Conservation (phyloP, 2,888 invertebrate species). For the Galerucella pusilla region DNA sequence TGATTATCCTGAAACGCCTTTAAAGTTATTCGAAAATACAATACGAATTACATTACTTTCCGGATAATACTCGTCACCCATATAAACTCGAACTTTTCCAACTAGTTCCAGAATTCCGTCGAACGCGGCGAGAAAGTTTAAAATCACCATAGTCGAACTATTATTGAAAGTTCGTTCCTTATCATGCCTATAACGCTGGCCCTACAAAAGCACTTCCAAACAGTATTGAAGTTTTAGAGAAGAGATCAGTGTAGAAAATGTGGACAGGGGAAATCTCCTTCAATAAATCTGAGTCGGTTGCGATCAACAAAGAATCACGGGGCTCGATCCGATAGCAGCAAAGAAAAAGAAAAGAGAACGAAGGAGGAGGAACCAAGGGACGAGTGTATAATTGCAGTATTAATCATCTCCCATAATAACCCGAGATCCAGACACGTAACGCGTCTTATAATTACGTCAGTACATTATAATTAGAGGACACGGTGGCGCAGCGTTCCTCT, state of each 20-base stretch:
- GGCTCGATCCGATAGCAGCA: conserved; percentile 4
- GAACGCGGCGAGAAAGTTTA: conserved; percentile 30
- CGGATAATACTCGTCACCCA: conserved; percentile 15
- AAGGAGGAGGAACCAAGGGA: conserved; percentile 35
- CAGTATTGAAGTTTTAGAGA: conserved; percentile 51
- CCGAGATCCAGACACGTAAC: conserved; percentile 51
- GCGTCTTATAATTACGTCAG: conserved; percentile 52
- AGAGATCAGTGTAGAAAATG: conserved; percentile 31
- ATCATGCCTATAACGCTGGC: conserved; percentile 47
- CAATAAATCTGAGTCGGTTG: conserved; percentile 15
- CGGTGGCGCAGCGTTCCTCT: conserved; percentile 25
- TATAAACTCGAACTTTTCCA: conserved; percentile 16
- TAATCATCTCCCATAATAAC: conserved; percentile 53
- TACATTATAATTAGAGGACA: conserved; percentile 52
- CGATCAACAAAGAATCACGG: conserved; percentile 17
- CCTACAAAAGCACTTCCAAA: conserved; percentile 57
- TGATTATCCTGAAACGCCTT: neutral
- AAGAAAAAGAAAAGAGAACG: conserved; percentile 11
- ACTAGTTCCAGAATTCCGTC: conserved; percentile 6
- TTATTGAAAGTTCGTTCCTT: conserved; percentile 54
- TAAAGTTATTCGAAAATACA: conserved; percentile 8
- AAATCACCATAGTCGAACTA: conserved; percentile 44
- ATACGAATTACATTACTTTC: neutral
- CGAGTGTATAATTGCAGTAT: conserved; percentile 53
- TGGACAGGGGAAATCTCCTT: conserved; percentile 16